phyloP scores from a whole-genome alignment of 2,888 invertebrate genomes.

The Anorthoa munda region DNA sequence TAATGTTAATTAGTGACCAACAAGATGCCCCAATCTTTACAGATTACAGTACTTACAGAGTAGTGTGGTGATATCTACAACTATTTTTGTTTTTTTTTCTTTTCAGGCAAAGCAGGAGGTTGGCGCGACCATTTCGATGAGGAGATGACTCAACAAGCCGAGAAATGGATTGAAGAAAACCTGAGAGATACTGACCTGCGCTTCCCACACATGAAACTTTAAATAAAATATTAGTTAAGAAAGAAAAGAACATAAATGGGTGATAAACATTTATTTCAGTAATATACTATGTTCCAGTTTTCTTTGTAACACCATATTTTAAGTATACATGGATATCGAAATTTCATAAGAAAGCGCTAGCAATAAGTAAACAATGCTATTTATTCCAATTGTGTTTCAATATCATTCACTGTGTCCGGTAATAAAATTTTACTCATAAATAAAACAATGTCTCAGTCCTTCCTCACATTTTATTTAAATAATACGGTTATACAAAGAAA shows the following conservation, averaged over 20 bases:
- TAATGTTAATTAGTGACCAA: too few species aligned
- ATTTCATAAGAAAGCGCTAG: conserved; percentile 78
- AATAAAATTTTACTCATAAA: conserved; percentile 81
- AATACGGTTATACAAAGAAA: conserved; percentile 91
- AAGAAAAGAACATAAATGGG: conserved; percentile 79
- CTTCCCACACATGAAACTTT: conserved; percentile 86
- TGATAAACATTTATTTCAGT: conserved; percentile 90
- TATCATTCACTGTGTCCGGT: conserved; percentile 75
- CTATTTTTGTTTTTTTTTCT: background rate
- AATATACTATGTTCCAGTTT: conserved; percentile 89
- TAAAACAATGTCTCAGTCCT: conserved; percentile 90
- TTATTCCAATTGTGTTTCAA: conserved; percentile 73
- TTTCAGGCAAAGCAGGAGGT: conserved; percentile 91
- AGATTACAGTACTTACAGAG: too few species aligned
- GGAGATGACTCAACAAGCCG: conserved; percentile 92
- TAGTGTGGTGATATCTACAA: too few species aligned
- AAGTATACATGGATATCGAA: conserved; percentile 86
- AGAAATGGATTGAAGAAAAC: conserved; percentile 93
- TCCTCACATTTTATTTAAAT: conserved; percentile 89
- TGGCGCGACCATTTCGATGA: conserved; percentile 94
- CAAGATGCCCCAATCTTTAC: too few species aligned
- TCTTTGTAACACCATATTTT: conserved; percentile 90
- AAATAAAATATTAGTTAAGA: conserved; percentile 61
- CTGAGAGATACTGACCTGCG: conserved; percentile 91
- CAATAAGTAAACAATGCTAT: conserved; percentile 84